Base-by-base conservation (phyloP, 1,140 invertebrate species). In the Apis florea region DNA sequence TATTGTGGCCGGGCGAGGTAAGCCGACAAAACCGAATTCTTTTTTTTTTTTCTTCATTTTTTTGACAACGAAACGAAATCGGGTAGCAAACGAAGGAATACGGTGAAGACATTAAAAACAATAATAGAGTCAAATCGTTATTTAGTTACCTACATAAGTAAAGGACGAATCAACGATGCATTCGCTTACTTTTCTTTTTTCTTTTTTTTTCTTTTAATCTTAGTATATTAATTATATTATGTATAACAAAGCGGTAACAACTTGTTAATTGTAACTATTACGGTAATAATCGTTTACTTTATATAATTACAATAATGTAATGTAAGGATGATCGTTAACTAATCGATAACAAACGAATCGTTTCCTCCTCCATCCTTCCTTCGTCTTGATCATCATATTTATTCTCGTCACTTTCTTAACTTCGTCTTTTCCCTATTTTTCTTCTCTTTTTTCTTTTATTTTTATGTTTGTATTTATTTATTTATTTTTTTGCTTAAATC, bases 161-260 rank as follows among this genome's bases (percentile, higher is more conserved):
- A 90, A 92, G 89, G 86, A 91, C 90, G 85, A 92, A 93, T 92
- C 87, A 92, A 92, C 87, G 89, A 91, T 91, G 91, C 85, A 90
- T 90, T 90, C 88, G 88, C 88, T 91, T 91, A 89, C 86, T 89
- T 85, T 89, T 78, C 63, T 74, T 78, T 84, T 88, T 89, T 85
- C 69, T 40, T 78, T 85, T 87, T 73, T 69, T 78, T 84, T 89
- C 86, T 82, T 90, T 90, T 92, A 91, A 92, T 92, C 86, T 91
- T 92, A 90, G 83, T 92, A 91, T 91, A 92, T 92, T 92, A 92
- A 92, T 92, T 92, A 92, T 92, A 92, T 92, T 89, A 91, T 92
- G 91, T 92, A 92, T 92, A 92, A 92, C 91, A 92, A 92, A 92
- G 92, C 92, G 90, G 91, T 92, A 92, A 92, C 91, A 92, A 92